Evolutionary conservation across 2,797 vertebrate species (phyloP).

Genomic region (Sphenopsis melanotis): DNA sequence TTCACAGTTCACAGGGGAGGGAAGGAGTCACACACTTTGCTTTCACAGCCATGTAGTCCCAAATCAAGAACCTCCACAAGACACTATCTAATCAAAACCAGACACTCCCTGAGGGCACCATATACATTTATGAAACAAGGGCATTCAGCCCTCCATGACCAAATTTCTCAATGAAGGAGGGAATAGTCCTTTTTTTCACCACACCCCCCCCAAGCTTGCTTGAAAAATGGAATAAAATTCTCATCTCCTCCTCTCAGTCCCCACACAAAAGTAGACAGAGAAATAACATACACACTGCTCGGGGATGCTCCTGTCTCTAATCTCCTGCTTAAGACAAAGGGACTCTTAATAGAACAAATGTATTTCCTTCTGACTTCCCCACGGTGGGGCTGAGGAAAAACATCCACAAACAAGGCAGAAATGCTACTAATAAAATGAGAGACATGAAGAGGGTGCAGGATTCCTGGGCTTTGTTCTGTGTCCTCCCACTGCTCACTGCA

Average conservation of each 20-base stretch:
- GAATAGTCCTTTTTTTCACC: neutral
- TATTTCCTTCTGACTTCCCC: neutral
- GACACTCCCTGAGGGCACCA: conserved; percentile 49
- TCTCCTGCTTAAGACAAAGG: neutral
- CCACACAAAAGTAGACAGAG: neutral
- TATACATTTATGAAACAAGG: conserved; percentile 59
- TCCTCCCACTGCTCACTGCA: neutral
- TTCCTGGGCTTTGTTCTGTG: neutral
- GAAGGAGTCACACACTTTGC: conserved; percentile 1
- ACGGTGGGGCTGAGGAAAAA: neutral
- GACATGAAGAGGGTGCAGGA: neutral
- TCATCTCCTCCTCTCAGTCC: neutral
- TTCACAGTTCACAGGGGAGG: neutral
- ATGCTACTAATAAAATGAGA: neutral
- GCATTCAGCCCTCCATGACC: conserved; percentile 35
- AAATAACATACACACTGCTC: neutral
- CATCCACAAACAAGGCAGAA: neutral
- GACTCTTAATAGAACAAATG: neutral
- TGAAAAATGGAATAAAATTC: neutral
- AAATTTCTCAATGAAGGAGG: conserved; percentile 32
- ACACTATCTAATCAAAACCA: conserved; percentile 51
- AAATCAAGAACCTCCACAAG: conserved; percentile 44
- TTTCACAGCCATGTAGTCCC: conserved; percentile 22
- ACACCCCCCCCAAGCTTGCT: neutral
- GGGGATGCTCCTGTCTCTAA: neutral